Evolutionary conservation across 2,113 vertebrate genomes (phyloP).

Genomic region (Epinephelus cyanopodus): DNA sequence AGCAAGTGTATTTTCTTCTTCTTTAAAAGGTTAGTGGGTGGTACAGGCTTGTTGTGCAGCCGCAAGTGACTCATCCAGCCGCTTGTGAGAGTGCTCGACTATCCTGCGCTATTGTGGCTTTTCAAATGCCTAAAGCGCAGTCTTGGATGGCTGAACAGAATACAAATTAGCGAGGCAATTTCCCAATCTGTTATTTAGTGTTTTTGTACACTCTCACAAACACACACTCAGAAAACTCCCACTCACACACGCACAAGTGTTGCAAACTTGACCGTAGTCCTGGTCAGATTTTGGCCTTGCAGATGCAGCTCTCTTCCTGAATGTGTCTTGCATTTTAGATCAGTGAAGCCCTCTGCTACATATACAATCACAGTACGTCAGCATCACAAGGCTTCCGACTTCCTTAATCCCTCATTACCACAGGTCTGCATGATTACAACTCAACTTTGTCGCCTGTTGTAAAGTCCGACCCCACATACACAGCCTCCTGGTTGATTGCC

Average conservation of each 20-base stretch:
- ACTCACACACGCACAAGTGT: constrained; percentile 1
- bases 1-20: constrained; percentile 42
- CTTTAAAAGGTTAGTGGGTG: constrained; percentile 54
- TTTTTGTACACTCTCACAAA: constrained; percentile 53
- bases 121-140: constrained; percentile 24
- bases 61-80: constrained; percentile 59
- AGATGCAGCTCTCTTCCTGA: neutral
- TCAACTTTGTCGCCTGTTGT: constrained; percentile 33
- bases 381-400: constrained; percentile 42
- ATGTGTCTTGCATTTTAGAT: constrained; percentile 5
- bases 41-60: constrained; percentile 35
- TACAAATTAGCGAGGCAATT: constrained; percentile 47
- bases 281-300: constrained; percentile 1
- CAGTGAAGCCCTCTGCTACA: neutral
- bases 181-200: constrained; percentile 62
- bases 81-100: constrained; percentile 38
- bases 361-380: constrained; percentile 9
- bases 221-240: constrained; percentile 16
- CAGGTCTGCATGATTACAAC: constrained; percentile 41
- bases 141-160: constrained; percentile 48
- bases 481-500: constrained; percentile 62
- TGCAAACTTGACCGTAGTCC: constrained; percentile 2
- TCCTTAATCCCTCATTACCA: constrained; percentile 61
- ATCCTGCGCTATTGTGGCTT: constrained; percentile 51
- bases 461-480: constrained; percentile 38